Evolutionary conservation across 1,140 invertebrate species (phyloP), one percentile per base, ranked within the genome.

Genomic region (Geopemphigus sp.): DNA sequence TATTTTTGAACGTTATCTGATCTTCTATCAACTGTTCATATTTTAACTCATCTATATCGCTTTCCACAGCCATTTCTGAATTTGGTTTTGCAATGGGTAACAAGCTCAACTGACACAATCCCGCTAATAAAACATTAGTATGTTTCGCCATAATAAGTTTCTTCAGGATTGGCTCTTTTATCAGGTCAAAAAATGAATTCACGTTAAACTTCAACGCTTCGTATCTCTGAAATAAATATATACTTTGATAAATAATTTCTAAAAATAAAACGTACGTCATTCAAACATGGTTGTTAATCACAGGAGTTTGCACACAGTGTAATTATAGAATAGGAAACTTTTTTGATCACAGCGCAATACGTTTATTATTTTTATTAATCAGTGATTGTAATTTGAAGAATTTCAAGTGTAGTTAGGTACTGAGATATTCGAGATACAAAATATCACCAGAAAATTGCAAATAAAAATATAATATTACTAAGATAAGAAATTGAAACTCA

Each of bases 21-120:
- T 78, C 74, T 1, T 63, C 26, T 11, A 63, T 61, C 22, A 78
- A 59, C n/a, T 78, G 54, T 26, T 78, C 22, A 50, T 78, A 78
- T 26, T 78, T 78, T 14, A 63, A 26, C 17, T 78, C 22, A 78
- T 78, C 22, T 61, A 78, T 78, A 56, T 39, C 5, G 50, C 39
- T 50, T 29, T 50, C 39, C 4, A 47, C 14, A 17, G 74, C 74
- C 26, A 78, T 63, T 63, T 29, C 19, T 61, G 56, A 12, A 50
- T 57, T 57, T 3, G 74, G 74, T 50, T 63, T 63, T 26, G 74
- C 74, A 63, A 78, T 50, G 0, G 74, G 74, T 26, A 78, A 19
- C 39, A 59, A 29, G 26, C n/a, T 24, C 47, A 78, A 29, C 14
- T 78, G 74, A 26, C 74, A 63, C n/a, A 78, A n/a, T 24, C 74